A percentile compares a stretch with the other conserved stretches of the same genome.
Conservation (phyloP, 2,113 vertebrate genomes). For the Nymphicus hollandicus region DNA sequence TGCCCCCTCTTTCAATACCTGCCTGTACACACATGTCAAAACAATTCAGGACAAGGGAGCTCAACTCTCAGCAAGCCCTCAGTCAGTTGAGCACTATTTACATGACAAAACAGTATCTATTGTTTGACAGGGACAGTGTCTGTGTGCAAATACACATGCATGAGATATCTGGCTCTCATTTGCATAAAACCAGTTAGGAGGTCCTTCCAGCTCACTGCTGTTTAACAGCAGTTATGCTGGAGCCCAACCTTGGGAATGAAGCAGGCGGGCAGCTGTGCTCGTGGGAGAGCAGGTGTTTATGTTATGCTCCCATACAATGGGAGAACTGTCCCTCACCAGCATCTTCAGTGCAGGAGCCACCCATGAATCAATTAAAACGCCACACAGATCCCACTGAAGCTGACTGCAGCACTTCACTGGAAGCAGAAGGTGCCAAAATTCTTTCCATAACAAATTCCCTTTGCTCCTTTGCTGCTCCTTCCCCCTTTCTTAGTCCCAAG, state of each 20-base stretch:
- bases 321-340: background rate
- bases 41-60: background rate
- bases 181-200: constrained; percentile 16
- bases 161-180: background rate
- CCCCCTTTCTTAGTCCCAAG: background rate
- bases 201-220: constrained; percentile 37
- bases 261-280: background rate
- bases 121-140: background rate
- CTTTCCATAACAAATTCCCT: background rate
- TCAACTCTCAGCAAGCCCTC: background rate
- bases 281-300: background rate
- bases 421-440: background rate
- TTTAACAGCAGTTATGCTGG: background rate
- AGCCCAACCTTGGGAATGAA: constrained; percentile 18
- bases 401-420: background rate
- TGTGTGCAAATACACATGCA: background rate
- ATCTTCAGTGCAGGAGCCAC: background rate
- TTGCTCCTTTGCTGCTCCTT: background rate
- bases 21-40: background rate
- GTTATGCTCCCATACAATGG: background rate
- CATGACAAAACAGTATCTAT: constrained; percentile 13
- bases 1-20: background rate
- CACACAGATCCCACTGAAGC: background rate
- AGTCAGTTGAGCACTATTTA: constrained; percentile 2
- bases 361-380: background rate